Evolutionary conservation across 2,888 invertebrate genomes (phyloP).

Genomic region (Mimas tiliae): DNA sequence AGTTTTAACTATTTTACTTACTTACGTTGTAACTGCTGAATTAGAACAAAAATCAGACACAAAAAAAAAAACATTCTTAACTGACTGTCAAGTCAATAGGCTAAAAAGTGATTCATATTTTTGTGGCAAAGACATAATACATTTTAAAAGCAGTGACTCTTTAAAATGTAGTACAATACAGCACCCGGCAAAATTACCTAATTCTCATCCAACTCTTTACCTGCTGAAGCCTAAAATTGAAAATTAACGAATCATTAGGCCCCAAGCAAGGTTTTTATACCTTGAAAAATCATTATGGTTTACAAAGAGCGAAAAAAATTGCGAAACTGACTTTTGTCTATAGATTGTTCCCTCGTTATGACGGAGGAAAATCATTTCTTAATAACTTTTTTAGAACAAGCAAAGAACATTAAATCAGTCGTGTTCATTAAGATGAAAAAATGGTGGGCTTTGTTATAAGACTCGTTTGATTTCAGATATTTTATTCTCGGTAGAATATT

Average conservation of each 20-base stretch:
- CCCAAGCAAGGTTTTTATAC: constrained; percentile 37
- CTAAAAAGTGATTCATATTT: too few species aligned
- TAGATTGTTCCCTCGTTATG: constrained; percentile 9
- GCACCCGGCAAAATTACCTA: not conserved
- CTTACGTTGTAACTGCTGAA: too few species aligned
- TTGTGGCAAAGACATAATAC: too few species aligned
- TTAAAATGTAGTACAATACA: not conserved
- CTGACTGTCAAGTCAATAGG: too few species aligned
- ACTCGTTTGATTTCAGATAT: not conserved
- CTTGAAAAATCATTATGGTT: constrained; percentile 7
- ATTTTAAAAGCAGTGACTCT: not conserved
- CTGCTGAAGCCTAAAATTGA: constrained; percentile 34
- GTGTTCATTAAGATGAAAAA: constrained; percentile 4
- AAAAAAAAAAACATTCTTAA: too few species aligned
- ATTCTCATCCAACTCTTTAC: constrained; percentile 18
- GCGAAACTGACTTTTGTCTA: constrained; percentile 30
- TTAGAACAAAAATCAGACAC: too few species aligned
- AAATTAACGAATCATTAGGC: constrained; percentile 40
- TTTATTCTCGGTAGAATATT: not conserved
- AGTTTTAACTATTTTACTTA: too few species aligned
- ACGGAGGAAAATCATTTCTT: constrained; percentile 20
- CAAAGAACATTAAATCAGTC: constrained; percentile 12
- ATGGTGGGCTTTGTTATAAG: not conserved
- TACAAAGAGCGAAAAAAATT: not conserved
- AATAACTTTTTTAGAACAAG: constrained; percentile 19